A percentile compares a stretch with the other conserved stretches of the same genome.
Conservation (phyloP, 2,113 vertebrate genomes). For the Nycticorax nycticorax region DNA sequence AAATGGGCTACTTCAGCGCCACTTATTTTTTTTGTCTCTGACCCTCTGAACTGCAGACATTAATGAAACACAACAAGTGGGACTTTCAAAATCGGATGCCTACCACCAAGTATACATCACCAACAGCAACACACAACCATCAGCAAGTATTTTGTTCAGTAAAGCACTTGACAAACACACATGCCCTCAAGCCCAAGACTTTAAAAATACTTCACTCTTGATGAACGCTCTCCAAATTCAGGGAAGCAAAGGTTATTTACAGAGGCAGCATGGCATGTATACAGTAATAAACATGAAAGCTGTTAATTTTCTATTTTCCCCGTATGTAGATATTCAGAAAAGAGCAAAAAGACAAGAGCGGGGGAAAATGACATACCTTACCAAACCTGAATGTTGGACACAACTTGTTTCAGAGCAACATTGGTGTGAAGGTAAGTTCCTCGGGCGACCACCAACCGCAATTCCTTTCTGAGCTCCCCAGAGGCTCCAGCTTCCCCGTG, state of each 20-base stretch:
- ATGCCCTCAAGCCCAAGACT: background rate
- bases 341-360: background rate
- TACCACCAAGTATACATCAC: background rate
- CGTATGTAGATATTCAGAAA: background rate
- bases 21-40: background rate
- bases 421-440: conserved; percentile 52
- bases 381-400: conserved; percentile 29
- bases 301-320: background rate
- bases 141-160: background rate
- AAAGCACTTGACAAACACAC: background rate
- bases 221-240: background rate
- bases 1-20: background rate
- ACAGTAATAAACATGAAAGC: background rate
- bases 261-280: background rate
- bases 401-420: conserved; percentile 67
- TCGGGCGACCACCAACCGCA: conserved; percentile 11
- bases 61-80: background rate
- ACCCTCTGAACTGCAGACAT: background rate
- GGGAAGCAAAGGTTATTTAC: background rate
- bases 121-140: background rate
- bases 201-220: background rate
- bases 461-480: background rate
- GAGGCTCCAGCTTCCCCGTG: background rate
- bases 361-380: conserved; percentile 58
- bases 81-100: background rate